Conservation (phyloP, 2,113 vertebrate genomes). For the Sinocyclocheilus grahami region DNA sequence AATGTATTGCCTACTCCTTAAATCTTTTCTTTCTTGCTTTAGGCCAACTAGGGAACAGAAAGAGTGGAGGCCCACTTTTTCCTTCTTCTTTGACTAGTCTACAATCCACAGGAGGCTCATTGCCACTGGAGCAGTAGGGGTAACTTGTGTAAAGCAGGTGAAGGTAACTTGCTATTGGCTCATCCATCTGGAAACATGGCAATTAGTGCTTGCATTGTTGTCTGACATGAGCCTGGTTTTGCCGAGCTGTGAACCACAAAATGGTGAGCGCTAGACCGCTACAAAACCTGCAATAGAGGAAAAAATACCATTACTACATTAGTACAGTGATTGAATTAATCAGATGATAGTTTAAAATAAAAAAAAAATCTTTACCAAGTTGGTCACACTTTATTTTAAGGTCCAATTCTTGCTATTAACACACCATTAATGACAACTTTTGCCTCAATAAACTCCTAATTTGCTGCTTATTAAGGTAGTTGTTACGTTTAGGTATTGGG, state of each 20-base stretch:
- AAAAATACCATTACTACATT: too few relatives aligned
- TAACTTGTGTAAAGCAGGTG: conserved; percentile 18
- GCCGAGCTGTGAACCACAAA: not conserved
- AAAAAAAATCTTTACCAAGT: too few relatives aligned
- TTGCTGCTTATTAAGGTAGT: too few relatives aligned
- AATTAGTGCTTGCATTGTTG: conserved; percentile 25
- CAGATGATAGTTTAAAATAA: not conserved
- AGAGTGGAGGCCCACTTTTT: not conserved
- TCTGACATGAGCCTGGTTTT: not conserved
- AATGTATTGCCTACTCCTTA: not conserved
- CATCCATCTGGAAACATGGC: conserved; percentile 30
- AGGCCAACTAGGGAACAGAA: not conserved
- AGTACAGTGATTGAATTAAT: not conserved
- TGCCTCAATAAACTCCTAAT: too few relatives aligned
- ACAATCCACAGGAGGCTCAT: conserved; percentile 12
- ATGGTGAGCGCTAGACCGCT: not conserved
- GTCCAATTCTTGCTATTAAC: too few relatives aligned
- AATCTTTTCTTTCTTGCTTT: not conserved
- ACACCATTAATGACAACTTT: too few relatives aligned
- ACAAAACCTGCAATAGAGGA: too few relatives aligned
- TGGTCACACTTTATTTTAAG: too few relatives aligned
- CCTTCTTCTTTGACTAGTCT: not conserved
- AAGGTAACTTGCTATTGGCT: conserved; percentile 23
- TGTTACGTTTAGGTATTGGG: too few relatives aligned
- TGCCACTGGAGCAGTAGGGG: not conserved